Conservation (phyloP, 2,113 vertebrate species). For the Thryonomys swinderianus region DNA sequence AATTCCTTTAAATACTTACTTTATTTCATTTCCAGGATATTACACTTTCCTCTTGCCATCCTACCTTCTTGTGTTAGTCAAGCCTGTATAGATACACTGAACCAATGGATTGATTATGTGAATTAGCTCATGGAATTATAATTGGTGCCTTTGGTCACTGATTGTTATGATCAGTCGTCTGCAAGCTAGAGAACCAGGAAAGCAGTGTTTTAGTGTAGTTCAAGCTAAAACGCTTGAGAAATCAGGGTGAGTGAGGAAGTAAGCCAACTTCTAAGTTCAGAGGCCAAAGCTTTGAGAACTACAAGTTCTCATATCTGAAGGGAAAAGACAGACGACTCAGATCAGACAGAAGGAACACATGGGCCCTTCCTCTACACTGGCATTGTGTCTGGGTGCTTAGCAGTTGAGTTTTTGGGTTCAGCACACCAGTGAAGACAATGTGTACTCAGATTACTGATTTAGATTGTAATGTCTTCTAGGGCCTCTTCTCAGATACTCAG, state of each 20-base stretch:
- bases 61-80: neutral
- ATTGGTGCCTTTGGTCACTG: neutral
- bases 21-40: neutral
- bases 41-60: neutral
- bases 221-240: neutral
- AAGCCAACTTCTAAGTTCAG: neutral
- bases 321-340: neutral
- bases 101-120: neutral
- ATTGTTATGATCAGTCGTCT: neutral
- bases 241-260: neutral
- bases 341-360: neutral
- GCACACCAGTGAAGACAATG: neutral
- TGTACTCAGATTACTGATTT: neutral
- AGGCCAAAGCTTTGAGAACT: neutral
- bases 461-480: neutral
- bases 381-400: neutral
- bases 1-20: neutral
- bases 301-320: neutral
- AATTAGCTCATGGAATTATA: neutral
- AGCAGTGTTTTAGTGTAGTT: neutral
- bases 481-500: neutral
- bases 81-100: neutral
- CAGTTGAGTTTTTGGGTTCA: neutral
- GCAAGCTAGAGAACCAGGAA: neutral
- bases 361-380: neutral